phyloP scores from a whole-genome alignment of 1,140 invertebrate species.

The Eufriesea mexicana region DNA sequence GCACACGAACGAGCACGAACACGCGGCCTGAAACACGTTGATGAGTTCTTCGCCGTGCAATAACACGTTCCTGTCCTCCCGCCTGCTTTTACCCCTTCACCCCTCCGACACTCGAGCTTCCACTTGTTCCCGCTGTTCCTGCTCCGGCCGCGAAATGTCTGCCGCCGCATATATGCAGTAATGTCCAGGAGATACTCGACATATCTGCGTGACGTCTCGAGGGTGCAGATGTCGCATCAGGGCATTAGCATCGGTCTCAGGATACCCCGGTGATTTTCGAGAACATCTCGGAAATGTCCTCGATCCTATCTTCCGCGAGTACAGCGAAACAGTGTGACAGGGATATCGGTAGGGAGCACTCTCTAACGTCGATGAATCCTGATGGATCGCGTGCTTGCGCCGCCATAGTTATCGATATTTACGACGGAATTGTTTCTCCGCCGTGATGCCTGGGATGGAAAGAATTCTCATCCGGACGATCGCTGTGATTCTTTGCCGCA shows the following conservation, averaged over 20 bases:
- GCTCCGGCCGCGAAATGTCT: conserved; percentile 47
- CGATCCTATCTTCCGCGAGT: conserved; percentile 35
- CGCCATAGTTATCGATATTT: conserved; percentile 21
- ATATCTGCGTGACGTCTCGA: conserved; percentile 50
- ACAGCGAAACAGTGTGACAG: no score
- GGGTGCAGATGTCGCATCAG: conserved; percentile 63
- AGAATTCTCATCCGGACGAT: no score
- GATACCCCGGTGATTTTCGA: conserved; percentile 52
- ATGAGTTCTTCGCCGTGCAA: conserved; percentile 45
- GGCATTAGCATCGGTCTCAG: conserved; percentile 63
- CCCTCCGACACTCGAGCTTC: background rate
- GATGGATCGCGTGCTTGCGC: background rate
- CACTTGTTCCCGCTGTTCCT: conserved; percentile 14
- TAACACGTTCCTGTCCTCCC: conserved; percentile 18
- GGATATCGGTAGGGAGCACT: background rate
- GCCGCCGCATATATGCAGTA: conserved; percentile 41
- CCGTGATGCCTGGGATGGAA: background rate
- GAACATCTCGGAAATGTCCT: conserved; percentile 55
- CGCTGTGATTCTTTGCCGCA: no score
- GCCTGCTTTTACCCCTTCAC: no score
- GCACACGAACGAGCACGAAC: conserved; percentile 25
- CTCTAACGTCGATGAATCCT: background rate
- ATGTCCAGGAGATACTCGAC: conserved; percentile 59
- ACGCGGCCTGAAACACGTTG: conserved; percentile 28
- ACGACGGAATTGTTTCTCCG: background rate